phyloP scores from a whole-genome alignment of 64 coral and sea anemone species.

The Platygyra sinensis region DNA sequence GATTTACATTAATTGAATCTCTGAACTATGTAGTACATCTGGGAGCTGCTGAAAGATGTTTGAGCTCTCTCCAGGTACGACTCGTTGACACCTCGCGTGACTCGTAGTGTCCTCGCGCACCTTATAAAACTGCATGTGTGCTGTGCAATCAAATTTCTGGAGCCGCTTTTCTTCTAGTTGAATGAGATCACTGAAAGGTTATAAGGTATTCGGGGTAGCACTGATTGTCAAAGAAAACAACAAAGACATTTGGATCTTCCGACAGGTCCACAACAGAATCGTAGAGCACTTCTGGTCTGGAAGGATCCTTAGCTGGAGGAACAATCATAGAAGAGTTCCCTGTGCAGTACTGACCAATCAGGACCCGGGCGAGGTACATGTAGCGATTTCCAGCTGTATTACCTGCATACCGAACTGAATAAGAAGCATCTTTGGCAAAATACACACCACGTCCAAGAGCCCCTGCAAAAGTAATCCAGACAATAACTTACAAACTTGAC shows the following conservation, averaged over 20 bases:
- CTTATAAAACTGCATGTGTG: too few relatives aligned
- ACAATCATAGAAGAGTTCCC: neutral
- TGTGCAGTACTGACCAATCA: conserved; percentile 4
- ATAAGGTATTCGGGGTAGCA: conserved; percentile 75
- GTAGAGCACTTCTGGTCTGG: conserved; percentile 1
- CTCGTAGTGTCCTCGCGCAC: too few relatives aligned
- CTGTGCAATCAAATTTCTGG: too few relatives aligned
- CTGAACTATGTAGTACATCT: too few relatives aligned
- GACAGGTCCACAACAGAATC: conserved; percentile 45
- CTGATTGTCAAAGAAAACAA: conserved; percentile 62
- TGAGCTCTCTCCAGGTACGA: too few relatives aligned
- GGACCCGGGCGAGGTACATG: conserved; percentile 38
- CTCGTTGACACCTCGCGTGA: too few relatives aligned
- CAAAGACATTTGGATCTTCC: conserved; percentile 26
- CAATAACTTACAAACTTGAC: too few relatives aligned
- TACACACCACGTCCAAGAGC: conserved; percentile 47
- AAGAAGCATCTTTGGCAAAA: conserved; percentile 62
- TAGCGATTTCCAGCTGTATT: neutral
- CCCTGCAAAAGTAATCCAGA: neutral
- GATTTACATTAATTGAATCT: too few relatives aligned
- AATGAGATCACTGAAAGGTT: neutral
- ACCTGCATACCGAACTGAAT: conserved; percentile 3
- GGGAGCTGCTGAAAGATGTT: too few relatives aligned
- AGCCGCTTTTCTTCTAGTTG: too few relatives aligned
- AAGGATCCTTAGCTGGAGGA: conserved; percentile 6